A percentile compares a stretch with the other conserved stretches of the same genome.
phyloP scores from a whole-genome alignment of 1,140 invertebrate species.

The Nautilus pompilius region DNA sequence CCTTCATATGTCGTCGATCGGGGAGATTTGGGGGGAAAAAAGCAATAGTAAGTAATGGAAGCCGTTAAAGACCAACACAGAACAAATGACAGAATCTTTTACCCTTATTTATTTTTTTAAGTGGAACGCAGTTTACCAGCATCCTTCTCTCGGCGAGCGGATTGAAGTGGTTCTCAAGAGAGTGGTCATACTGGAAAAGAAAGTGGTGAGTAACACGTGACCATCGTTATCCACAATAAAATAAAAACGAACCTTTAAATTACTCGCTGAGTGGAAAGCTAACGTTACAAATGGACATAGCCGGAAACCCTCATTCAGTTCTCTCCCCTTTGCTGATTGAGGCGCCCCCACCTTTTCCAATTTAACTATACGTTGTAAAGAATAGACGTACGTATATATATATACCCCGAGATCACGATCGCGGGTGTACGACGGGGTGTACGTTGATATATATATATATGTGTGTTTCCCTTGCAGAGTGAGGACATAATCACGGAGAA shows the following conservation, averaged over 20 bases:
- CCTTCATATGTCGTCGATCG: too few species aligned
- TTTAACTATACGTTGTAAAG: background rate
- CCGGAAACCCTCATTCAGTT: background rate
- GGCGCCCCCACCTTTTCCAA: background rate
- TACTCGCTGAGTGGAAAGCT: background rate
- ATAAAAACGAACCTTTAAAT: too few species aligned
- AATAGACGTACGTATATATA: too few species aligned
- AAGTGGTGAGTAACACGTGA: slow-evolving; percentile 30
- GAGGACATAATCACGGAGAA: slow-evolving; percentile 54
- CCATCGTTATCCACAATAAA: background rate
- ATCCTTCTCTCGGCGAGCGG: slow-evolving; percentile 32
- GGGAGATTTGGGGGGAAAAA: too few species aligned
- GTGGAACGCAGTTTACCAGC: slow-evolving; percentile 46
- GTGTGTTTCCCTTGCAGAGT: slow-evolving; percentile 17
- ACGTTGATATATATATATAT: background rate
- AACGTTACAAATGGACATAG: background rate
- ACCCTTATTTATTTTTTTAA: slow-evolving; percentile 15
- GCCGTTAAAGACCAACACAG: too few species aligned
- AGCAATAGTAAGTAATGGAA: too few species aligned
- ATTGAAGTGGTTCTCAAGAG: slow-evolving; percentile 44
- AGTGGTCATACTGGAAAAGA: slow-evolving; percentile 34
- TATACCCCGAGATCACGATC: too few species aligned
- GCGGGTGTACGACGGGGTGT: too few species aligned
- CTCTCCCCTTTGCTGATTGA: slow-evolving; percentile 62
- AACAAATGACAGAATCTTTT: too few species aligned